phyloP scores from a whole-genome alignment of 2,888 invertebrate species.

The Pollenia angustigena region DNA sequence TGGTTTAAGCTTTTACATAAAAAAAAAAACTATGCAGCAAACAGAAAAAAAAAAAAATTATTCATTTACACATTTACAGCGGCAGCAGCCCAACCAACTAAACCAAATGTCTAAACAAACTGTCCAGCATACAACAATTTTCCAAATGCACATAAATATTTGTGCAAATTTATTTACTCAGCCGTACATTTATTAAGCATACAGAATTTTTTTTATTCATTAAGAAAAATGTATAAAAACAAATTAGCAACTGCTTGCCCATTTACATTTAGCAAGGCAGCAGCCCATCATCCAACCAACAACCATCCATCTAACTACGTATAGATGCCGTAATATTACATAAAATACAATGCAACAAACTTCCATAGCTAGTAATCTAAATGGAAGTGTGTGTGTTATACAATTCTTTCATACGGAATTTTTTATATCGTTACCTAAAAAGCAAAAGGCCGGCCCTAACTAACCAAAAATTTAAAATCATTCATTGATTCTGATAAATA shows the following conservation, averaged over 20 bases:
- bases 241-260: conserved; percentile 12
- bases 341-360: conserved; percentile 31
- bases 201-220: not conserved
- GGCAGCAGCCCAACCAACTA: not conserved
- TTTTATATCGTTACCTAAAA: too few species aligned
- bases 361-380: not conserved
- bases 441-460: too few species aligned
- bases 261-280: conserved; percentile 36
- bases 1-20: conserved; percentile 51
- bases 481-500: not conserved
- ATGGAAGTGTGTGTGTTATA: too few species aligned
- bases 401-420: too few species aligned
- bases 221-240: conserved; percentile 9
- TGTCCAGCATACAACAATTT: not conserved
- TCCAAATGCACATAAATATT: not conserved
- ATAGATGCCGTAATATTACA: conserved; percentile 23
- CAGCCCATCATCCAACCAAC: not conserved
- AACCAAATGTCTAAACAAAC: conserved; percentile 7
- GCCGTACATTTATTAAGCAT: not conserved
- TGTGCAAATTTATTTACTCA: conserved; percentile 17
- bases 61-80: conserved; percentile 43
- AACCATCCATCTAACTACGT: conserved; percentile 4
- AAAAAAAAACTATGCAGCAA: conserved; percentile 18
- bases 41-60: not conserved
- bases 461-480: too few species aligned